Evolutionary conservation across 2,113 vertebrate species (phyloP), one percentile per base, ranked within the genome.

Genomic region (Xiphophorus hellerii): DNA sequence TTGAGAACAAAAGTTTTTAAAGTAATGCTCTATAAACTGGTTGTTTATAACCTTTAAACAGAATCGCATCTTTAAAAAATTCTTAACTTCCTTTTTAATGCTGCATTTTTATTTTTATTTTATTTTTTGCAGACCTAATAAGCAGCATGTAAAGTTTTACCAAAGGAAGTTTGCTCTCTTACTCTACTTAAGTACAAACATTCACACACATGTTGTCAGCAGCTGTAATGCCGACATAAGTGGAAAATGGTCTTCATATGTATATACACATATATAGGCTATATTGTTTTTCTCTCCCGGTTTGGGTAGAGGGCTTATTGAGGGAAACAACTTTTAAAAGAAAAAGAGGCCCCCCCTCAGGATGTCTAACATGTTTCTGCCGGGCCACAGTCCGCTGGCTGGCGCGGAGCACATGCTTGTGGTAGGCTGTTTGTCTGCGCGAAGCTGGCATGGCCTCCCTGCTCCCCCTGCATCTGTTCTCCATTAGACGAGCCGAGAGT

Each of bases 331-430:
- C 51, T 61, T 90, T 74, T 67, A 73, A 71, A 69, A 30, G 69
- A 25, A 86, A 66, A 83, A 82, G 22, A 37, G 35, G 35, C 10
- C 25, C 81, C 86, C 81, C 85, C 69, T 90, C 83, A 87, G 86
- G 82, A 92, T 93, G 88, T 93, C 91, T 92, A 82, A 93, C 92
- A 93, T 93, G 92, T 90, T 93, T 93, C 85, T 88, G 90, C 81
- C 82, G 90, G 81, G 90, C 92, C 92, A 76, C 92, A 92, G 90
- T 87, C 92, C 87, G 83, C 86, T 83, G 84, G 86, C 84, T 93
- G 92, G 90, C 88, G 77, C 29, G 39, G 67, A 91, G 90, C 84
- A 12, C 81, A 84, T 89, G 74, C 83, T 84, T 93, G 92, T 78
- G 92, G 92, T 92, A 83, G 80, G 87, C 90, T 93, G 92, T 91